These are phyloP conservation scores for Seira musarum DNA, from an alignment of 2,888 invertebrate genomes.

Conservation along the genomic window DNA sequence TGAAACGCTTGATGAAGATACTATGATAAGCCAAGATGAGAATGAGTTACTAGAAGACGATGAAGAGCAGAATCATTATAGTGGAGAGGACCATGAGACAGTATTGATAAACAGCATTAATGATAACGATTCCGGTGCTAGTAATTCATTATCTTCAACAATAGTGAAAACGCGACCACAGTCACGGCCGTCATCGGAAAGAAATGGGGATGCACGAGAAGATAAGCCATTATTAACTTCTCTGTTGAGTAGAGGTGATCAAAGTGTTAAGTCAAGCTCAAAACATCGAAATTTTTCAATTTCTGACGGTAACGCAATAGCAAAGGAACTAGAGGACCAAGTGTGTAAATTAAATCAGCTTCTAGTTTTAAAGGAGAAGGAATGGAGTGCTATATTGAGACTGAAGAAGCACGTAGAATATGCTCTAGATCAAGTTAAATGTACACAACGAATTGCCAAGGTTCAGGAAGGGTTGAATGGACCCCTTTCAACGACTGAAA, in stretches of 20 bases:
- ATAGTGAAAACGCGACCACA: background rate
- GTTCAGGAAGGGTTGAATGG: slow-evolving; percentile 42
- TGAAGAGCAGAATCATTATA: slow-evolving; percentile 52
- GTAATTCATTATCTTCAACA: background rate
- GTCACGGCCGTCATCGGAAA: too few relatives aligned
- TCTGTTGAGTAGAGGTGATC: slow-evolving; percentile 2
- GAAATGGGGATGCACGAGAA: slow-evolving; percentile 37
- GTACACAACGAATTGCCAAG: slow-evolving; percentile 71
- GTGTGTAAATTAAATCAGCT: slow-evolving; percentile 47
- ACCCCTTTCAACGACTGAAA: slow-evolving; percentile 49
- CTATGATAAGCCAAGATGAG: background rate
- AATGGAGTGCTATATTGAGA: slow-evolving; percentile 88
- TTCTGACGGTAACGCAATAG: slow-evolving; percentile 45
- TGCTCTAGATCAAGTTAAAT: slow-evolving; percentile 80
- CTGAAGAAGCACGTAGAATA: slow-evolving; percentile 90
- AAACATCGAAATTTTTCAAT: slow-evolving; percentile 28
- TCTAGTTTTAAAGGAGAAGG: slow-evolving; percentile 79
- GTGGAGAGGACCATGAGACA: slow-evolving; percentile 26
- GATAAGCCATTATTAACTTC: slow-evolving; percentile 24
- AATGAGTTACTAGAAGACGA: slow-evolving; percentile 22
- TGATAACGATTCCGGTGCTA: background rate
- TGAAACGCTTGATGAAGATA: background rate
- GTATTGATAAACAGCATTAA: slow-evolving; percentile 24
- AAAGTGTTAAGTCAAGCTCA: slow-evolving; percentile 6
- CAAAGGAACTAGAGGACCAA: slow-evolving; percentile 48